Percentiles rank a stretch among this genome's conserved stretches.
Conservation (phyloP, 2,113 vertebrate genomes). For the Salvelinus sp. region DNA sequence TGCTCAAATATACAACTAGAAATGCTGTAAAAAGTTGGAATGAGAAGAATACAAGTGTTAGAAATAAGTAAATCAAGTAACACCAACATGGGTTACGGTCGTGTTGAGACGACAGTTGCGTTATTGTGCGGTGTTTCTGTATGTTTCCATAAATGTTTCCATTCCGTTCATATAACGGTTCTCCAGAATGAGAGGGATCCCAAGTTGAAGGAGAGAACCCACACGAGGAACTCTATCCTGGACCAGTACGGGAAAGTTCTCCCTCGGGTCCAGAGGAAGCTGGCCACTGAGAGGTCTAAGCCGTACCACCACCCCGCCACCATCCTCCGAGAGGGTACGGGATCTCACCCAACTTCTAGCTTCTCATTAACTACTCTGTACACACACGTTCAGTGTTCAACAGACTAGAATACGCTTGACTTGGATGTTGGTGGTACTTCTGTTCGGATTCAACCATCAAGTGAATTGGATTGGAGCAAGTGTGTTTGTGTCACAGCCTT, state of each 20-base stretch:
- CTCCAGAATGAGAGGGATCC: slow-evolving; percentile 85
- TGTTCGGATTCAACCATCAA: no score
- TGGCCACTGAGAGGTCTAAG: slow-evolving; percentile 85
- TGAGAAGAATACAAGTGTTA: neutral
- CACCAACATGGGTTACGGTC: neutral
- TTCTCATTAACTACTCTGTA: no score
- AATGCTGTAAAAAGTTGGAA: neutral
- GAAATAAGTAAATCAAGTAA: neutral
- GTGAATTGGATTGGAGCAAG: no score
- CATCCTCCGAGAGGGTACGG: slow-evolving; percentile 80
- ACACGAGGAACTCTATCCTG: slow-evolving; percentile 86
- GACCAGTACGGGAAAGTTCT: slow-evolving; percentile 88
- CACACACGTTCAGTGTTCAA: no score
- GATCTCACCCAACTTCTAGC: no score
- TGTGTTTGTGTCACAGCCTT: no score
- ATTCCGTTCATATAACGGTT: neutral
- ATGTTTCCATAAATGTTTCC: no score
- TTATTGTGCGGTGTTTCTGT: neutral
- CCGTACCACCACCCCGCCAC: slow-evolving; percentile 81
- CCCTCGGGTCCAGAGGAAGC: slow-evolving; percentile 86
- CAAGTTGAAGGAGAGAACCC: slow-evolving; percentile 81
- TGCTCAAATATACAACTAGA: neutral
- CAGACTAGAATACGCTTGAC: no score
- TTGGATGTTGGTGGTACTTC: no score
- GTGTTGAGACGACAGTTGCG: neutral